Base-by-base conservation (phyloP, 1,140 invertebrate species). In the Cydia strobilella region DNA sequence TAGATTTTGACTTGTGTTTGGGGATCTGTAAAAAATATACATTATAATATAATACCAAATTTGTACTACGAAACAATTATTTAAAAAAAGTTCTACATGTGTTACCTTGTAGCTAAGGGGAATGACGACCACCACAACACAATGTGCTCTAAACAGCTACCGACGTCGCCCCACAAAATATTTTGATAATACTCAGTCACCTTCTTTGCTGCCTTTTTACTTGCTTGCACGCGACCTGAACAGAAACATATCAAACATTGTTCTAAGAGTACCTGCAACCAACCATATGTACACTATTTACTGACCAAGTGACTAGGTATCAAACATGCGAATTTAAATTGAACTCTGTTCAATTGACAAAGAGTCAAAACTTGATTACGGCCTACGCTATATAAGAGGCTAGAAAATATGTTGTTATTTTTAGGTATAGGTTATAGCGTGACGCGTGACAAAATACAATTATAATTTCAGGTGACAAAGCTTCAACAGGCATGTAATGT, bases 91-190 rank as follows among this genome's bases (percentile, higher is more conserved):
- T 0, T 45, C 12, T 65, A 72, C 62, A 20, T 54, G 10, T 59
- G 42, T 20, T 71, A 76, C 42, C 94, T 94, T 48, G 94, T 94
- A 20, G 95, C 95, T 6, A 96, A 91, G 0, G 96, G 95, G 76
- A 94, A 95, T 1, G 94, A 87, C 6, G 95, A 95, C 96, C 96
- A 97, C 96, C 96, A 97, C 1, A 97, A 90, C n/a, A 97, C 92
- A 5, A 96, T 95, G 79, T 97, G 96, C 84, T 97, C 96, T 65
- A 96, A 88, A 83, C 95, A 96, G 59, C 94, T 94, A 3, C 96
- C 96, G 3, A 96, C 94, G 77, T 96, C 95, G 1, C 95, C 95
- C 96, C 96, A 97, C 18, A 96, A 77, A 73, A 92, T 88, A 73
- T 92, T 93, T 79, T 93, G 92, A 76, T 93, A 93, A 77, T 91